These are phyloP conservation scores for Cottoperca gobio DNA, from an alignment of 2,797 vertebrate genomes.

Conservation along the genomic window DNA sequence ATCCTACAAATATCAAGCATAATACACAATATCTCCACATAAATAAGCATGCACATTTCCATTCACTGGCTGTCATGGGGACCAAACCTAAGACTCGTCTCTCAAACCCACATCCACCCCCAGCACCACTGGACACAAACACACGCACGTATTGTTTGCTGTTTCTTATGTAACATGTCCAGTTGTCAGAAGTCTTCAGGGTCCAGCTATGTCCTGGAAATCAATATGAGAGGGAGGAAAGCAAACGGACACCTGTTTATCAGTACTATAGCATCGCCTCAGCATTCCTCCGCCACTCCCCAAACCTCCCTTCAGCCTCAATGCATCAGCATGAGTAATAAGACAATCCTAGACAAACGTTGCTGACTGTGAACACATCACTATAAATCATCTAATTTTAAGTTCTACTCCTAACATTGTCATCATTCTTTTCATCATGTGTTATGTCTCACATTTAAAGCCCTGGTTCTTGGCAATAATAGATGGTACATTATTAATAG, in stretches of 20 bases:
- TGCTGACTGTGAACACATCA: background rate
- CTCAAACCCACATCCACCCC: background rate
- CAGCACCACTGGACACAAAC: background rate
- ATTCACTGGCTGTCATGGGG: background rate
- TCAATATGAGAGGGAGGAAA: conserved; percentile 46
- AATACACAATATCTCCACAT: conserved; percentile 1
- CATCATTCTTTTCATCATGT: background rate
- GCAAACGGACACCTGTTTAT: conserved; percentile 50
- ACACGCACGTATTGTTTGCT: conserved; percentile 16
- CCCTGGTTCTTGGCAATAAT: background rate
- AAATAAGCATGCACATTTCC: conserved; percentile 2
- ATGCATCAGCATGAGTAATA: conserved; percentile 11
- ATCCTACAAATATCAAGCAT: conserved; percentile 16
- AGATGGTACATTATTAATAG: background rate
- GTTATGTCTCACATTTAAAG: background rate
- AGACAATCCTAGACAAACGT: background rate
- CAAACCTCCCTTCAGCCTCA: background rate
- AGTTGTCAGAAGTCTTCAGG: conserved; percentile 9
- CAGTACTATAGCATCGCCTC: conserved; percentile 29
- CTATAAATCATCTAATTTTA: background rate
- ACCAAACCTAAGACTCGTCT: conserved; percentile 5
- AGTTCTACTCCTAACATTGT: no score
- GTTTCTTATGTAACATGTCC: conserved; percentile 31
- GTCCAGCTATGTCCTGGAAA: conserved; percentile 29
- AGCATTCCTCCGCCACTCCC: conserved; percentile 33